Percentiles rank a stretch among this genome's conserved stretches.
phyloP scores from a whole-genome alignment of 2,888 invertebrate species.

The Plebejus anna region DNA sequence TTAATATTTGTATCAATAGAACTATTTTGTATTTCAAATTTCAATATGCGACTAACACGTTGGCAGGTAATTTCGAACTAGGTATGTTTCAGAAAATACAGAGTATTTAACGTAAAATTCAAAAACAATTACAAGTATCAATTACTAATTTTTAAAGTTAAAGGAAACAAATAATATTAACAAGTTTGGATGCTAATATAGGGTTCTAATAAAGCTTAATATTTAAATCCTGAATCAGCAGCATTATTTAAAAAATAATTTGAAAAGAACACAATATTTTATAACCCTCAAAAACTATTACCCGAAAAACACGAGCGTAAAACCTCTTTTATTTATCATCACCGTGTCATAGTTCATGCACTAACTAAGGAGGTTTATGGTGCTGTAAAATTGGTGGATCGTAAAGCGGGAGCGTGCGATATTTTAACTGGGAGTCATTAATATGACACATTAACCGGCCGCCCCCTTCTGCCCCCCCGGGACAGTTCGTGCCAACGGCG shows the following conservation, averaged over 20 bases:
- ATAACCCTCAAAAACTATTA: not conserved
- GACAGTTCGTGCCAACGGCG: constrained; percentile 55
- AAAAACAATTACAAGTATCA: too few relatives aligned
- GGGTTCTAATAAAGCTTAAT: too few relatives aligned
- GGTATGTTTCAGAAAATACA: not conserved
- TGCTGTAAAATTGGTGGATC: constrained; percentile 54
- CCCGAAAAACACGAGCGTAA: not conserved
- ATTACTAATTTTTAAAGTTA: too few relatives aligned
- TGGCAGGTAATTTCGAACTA: not conserved
- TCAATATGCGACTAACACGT: not conserved
- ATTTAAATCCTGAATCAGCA: not conserved
- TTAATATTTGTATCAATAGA: constrained; percentile 4
- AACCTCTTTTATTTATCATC: not conserved
- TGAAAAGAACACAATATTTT: not conserved
- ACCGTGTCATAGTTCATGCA: constrained; percentile 22
- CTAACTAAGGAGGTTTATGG: constrained; percentile 38
- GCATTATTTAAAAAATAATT: not conserved
- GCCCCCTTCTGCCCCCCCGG: constrained; percentile 51
- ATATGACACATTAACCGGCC: constrained; percentile 63
- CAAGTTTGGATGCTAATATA: too few relatives aligned
- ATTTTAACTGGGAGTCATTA: constrained; percentile 58
- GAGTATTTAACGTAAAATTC: not conserved
- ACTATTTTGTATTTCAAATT: not conserved
- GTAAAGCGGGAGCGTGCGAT: constrained; percentile 58
- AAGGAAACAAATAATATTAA: too few relatives aligned